Conservation (phyloP, 2,113 vertebrate species). For the Phylloscopus trochilus region DNA sequence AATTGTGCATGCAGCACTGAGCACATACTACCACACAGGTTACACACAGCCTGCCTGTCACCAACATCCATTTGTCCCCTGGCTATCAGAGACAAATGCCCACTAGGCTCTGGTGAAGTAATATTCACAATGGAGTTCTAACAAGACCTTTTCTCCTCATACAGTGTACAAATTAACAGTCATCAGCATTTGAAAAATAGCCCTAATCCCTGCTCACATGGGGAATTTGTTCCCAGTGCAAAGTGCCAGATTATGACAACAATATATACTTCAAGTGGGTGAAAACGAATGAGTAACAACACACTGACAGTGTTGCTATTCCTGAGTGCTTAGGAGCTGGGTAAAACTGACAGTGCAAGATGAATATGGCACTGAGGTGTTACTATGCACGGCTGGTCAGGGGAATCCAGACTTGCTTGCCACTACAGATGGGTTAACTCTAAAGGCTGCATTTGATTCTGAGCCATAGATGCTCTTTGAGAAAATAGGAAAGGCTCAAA, state of each 20-base stretch:
- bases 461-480: neutral
- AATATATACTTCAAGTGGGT: slow-evolving; percentile 36
- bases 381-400: slow-evolving; percentile 4
- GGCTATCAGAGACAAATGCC: neutral
- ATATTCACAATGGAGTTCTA: neutral
- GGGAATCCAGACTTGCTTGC: neutral
- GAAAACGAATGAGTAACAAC: slow-evolving; percentile 51
- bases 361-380: slow-evolving; percentile 4
- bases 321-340: slow-evolving; percentile 5
- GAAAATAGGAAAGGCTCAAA: neutral
- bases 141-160: neutral
- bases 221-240: slow-evolving; percentile 34
- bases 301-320: slow-evolving; percentile 31
- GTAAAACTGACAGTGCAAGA: slow-evolving; percentile 37
- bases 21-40: neutral
- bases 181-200: slow-evolving; percentile 46
- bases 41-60: neutral
- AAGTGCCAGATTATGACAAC: slow-evolving; percentile 55
- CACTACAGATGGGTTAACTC: slow-evolving; percentile 12
- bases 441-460: neutral
- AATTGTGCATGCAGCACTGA: accelerated
- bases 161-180: slow-evolving; percentile 24
- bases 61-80: neutral
- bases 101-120: neutral
- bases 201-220: neutral